Base-by-base conservation (phyloP, 2,888 invertebrate genomes). In the Tiliacea aurago region DNA sequence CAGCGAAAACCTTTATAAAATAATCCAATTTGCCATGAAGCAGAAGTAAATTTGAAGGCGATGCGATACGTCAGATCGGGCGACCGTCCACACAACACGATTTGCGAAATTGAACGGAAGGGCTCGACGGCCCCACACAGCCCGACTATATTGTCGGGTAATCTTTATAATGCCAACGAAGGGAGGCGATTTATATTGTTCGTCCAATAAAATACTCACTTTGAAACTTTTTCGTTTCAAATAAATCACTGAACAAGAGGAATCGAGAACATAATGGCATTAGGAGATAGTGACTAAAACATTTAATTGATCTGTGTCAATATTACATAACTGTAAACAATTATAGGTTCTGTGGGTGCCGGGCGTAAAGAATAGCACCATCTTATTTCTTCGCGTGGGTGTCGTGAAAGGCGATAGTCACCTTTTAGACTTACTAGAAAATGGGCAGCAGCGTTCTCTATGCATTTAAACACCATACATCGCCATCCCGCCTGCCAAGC, bases 51-150 rank as follows among this genome's bases (percentile, higher is more conserved):
- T 89, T 89, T 84, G 85, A 82, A 81, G 87, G 86, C 83, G 83
- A 88, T 84, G 87, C 89, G 91, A 92, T 93, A 92, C 91, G 90
- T 91, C 93, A 91, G 88, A 86, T 84, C 88, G 88, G 77, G 80
- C 82, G 88, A 87, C 88, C 87, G 87, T 84, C 88, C 87, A 86
- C 89, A 87, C 88, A 86, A 90, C 90, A 90, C 90, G 92, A 92
- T 93, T 92, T 93, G 89, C 89, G 91, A 93, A 93, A 93, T 93
- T 92, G 92, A 92, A 93, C 92, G 93, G 92, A 93, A 91, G 89
- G 91, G 89, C 90, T 86, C 85, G 86, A 88, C 91, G 91, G 88
- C 89, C 86, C 86, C 86, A 88, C 92, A 89, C 91, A 91, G 88
- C 87, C 85, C 87, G 86, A 89, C 92, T 91, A 92, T 91, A 91